These are phyloP conservation scores for Alosa sapidissima DNA, from an alignment of 2,797 vertebrate species.

Conservation along the genomic window DNA sequence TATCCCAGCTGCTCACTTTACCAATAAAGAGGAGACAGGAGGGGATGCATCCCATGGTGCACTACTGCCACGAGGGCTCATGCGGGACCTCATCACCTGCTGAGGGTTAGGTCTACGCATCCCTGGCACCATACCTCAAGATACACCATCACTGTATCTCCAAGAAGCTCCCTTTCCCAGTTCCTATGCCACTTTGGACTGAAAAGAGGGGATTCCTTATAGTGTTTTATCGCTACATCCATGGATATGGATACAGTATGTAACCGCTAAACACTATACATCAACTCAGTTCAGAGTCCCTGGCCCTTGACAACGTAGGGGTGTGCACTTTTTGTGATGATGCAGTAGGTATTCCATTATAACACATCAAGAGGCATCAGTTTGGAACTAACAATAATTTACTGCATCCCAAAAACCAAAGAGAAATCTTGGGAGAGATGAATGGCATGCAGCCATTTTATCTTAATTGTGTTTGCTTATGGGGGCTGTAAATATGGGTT, in stretches of 20 bases:
- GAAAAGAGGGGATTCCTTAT: not conserved
- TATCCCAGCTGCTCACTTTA: constrained; percentile 68
- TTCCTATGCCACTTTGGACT: not conserved
- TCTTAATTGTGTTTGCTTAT: constrained; percentile 10
- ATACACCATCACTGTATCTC: not conserved
- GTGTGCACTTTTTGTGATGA: not conserved
- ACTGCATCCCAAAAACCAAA: not conserved
- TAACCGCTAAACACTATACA: not conserved
- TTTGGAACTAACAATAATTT: not conserved
- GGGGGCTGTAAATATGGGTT: not conserved
- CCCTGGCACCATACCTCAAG: not conserved
- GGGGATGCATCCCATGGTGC: not conserved
- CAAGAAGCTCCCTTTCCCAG: not conserved
- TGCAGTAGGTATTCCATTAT: not conserved
- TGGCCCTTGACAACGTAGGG: not conserved
- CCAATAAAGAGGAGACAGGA: constrained; percentile 51
- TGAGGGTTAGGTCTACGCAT: not conserved
- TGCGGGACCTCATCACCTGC: not conserved
- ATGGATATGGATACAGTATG: not conserved
- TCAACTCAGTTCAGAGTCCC: not conserved
- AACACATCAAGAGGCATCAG: not conserved
- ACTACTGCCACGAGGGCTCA: not conserved
- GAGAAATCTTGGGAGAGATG: not conserved
- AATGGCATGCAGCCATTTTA: not conserved
- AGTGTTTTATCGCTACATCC: not conserved